These are phyloP conservation scores for Copidosoma aretas DNA, from an alignment of 2,888 invertebrate genomes.

Conservation along the genomic window DNA sequence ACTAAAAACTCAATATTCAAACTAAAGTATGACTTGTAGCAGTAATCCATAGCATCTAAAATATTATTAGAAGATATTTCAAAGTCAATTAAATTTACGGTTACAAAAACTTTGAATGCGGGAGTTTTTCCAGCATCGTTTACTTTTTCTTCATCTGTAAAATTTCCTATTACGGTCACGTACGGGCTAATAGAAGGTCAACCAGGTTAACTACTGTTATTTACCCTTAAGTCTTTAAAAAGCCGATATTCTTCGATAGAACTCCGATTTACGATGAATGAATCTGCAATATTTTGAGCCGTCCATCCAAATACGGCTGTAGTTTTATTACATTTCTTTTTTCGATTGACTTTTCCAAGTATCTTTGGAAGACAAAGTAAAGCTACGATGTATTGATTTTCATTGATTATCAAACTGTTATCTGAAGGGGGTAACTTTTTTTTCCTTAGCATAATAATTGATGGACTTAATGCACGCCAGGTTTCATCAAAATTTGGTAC, in stretches of 20 bases:
- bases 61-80: slow-evolving; percentile 11
- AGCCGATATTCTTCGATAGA: neutral
- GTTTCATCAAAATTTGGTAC: neutral
- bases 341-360: neutral
- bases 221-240: neutral
- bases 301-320: neutral
- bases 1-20: slow-evolving; percentile 27
- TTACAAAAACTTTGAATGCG: neutral
- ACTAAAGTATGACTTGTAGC: slow-evolving; percentile 37
- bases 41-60: slow-evolving; percentile 31
- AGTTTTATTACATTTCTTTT: neutral
- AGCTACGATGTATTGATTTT: slow-evolving; percentile 1
- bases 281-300: neutral
- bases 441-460: neutral
- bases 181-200: neutral
- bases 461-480: neutral
- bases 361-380: neutral
- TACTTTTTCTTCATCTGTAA: neutral
- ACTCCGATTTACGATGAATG: neutral
- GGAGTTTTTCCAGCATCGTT: no score
- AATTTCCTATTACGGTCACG: neutral
- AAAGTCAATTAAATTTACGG: neutral
- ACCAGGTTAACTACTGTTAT: neutral
- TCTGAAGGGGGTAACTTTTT: neutral
- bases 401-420: neutral